Base-by-base conservation (phyloP, 2,113 vertebrate species). In the Gambusia holbrooki region DNA sequence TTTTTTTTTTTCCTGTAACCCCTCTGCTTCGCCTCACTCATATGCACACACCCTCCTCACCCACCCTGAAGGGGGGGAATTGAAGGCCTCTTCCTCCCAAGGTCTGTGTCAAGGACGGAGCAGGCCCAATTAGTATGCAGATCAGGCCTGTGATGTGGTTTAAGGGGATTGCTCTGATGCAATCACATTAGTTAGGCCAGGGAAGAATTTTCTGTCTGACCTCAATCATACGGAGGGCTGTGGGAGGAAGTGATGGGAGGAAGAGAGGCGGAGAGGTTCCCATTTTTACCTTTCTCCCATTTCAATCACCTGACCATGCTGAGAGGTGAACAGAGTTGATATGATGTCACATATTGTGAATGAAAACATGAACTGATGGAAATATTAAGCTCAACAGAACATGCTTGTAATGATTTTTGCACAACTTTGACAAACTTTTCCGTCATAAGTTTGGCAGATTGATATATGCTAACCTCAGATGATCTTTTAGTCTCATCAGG, bases 141-240 rank as follows among this genome's bases (percentile, higher is more conserved):
- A 97, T 97, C 96, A 96, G 94, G 94, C 94, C 77, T 72, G 93
- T 92, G 87, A 84, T 91, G 90, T 95, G 95, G 95, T 97, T 96
- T 96, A 97, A 96, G 96, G 95, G 95, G 96, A 96, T 97, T 96
- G 95, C 96, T 96, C 94, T 95, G 94, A 96, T 97, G 95, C 96
- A 97, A 96, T 97, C 96, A 96, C 95, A 96, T 97, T 96, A 96
- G 95, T 96, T 94, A 93, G 96, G 93, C 95, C 95, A 94, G 95
- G 94, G 93, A 96, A 93, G 96, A 96, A 95, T 94, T 93, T 95
- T 94, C 92, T 69, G 92, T 86, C 91, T 94, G 96, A 97, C 96
- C 96, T 96, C 96, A 96, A 96, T 97, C 96, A 96, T 91, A 85
- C 87, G 87, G 88, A 92, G 71, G 94, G 90, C 92, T 92, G 89